Base-by-base conservation (phyloP, 2,113 vertebrate species). In the Apodemus speciosus region DNA sequence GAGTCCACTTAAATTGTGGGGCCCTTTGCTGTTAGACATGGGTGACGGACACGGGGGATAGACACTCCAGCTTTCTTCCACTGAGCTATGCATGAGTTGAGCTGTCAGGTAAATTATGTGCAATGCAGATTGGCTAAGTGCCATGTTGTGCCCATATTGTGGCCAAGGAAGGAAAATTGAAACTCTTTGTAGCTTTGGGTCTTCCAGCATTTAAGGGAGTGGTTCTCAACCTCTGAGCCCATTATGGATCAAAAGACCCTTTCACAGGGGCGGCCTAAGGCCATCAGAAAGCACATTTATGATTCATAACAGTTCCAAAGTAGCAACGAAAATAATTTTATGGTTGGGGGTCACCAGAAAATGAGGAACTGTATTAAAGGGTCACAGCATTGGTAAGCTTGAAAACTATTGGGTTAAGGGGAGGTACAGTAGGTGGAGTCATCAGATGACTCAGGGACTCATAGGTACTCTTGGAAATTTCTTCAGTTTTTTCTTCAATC, bases 111-210 rank as follows among this genome's bases (percentile, higher is more conserved):
- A 20, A 62, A 68, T 69, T 46, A 38, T 2, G 18, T 10, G 20
- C 43, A 10, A 30, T 38, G n/a, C 32, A 66, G 15, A 40, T 1
- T 40, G 58, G 18, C 53, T 85, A 80, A 85, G 46, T 5, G 35
- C 35, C 35, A 1, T 8, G 25, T 23, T 11, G 35, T 38, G 30
- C 35, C 25, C 35, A 79, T 40, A 60, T 60, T 60, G 25, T 60
- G n/a, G 35, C 13, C 35, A 46, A 35, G 38, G 35, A 73, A 90
- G 49, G 85, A 92, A 89, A 91, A 46, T 4, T 53, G 58, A 88
- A 97, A 93, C 51, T 89, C 79, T 84, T 88, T 88, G 60, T 25
- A 94, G 53, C 62, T 66, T 66, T 23, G 13, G 5, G n/a, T 49
- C 14, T 43, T 62, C 66, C 18, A 66, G 77, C 49, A n/a, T 32